Evolutionary conservation across 2,797 vertebrate genomes (phyloP).

Genomic region (Centropyge bicolor): DNA sequence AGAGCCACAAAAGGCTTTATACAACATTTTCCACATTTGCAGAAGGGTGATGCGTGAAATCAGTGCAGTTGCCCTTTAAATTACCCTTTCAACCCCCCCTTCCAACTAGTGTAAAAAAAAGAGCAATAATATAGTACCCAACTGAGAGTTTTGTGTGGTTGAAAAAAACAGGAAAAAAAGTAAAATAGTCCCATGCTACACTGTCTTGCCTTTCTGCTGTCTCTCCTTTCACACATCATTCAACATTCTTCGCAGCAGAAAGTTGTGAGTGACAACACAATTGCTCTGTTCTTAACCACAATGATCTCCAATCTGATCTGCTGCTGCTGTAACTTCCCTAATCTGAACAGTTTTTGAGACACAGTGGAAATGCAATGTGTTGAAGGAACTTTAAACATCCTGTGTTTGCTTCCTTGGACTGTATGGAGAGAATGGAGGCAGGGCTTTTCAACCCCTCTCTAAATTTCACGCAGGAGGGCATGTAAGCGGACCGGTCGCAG

Average conservation of each 20-base stretch:
- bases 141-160: not conserved
- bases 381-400: conserved; percentile 12
- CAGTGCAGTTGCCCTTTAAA: not conserved
- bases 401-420: conserved; percentile 28
- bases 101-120: not conserved
- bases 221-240: too few species aligned
- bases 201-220: not conserved
- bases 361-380: not conserved
- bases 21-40: not conserved
- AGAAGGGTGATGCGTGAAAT: not conserved
- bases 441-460: not conserved
- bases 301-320: not conserved
- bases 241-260: not conserved
- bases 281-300: not conserved
- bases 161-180: not conserved
- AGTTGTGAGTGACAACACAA: not conserved
- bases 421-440: not conserved
- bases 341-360: not conserved
- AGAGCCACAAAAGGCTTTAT: conserved; percentile 8
- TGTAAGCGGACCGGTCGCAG: conserved; percentile 45
- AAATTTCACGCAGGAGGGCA: conserved; percentile 20
- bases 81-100: not conserved
- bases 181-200: not conserved
- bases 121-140: not conserved
- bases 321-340: not conserved